Evolutionary conservation across 2,797 vertebrate genomes (phyloP).

Genomic region (Poecilia gillii): DNA sequence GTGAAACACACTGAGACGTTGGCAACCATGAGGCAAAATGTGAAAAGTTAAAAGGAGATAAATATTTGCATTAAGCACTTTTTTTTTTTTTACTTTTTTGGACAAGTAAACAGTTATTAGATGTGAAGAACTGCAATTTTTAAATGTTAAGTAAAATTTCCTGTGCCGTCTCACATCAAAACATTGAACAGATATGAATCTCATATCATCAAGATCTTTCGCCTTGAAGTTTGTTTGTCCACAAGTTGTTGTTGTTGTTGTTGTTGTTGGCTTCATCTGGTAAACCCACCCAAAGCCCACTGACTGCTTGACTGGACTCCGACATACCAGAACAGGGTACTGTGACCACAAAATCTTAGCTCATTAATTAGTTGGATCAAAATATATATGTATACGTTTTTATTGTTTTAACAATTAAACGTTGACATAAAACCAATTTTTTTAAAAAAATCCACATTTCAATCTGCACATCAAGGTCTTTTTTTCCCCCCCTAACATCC

Average conservation of each 20-base stretch:
- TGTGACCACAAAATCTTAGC: background rate
- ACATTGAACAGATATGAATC: background rate
- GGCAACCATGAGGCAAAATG: too few relatives aligned
- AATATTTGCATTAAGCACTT: background rate
- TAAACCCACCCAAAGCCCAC: background rate
- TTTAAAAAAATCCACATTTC: background rate
- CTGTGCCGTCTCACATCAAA: background rate
- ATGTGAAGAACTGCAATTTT: background rate
- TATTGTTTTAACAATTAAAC: background rate
- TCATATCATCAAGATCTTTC: background rate
- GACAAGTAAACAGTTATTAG: background rate
- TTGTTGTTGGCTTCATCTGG: background rate
- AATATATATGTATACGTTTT: background rate
- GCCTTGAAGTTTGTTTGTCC: background rate
- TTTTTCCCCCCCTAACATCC: background rate
- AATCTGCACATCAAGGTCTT: conserved; percentile 2
- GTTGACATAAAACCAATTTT: background rate
- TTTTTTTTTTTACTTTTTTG: background rate
- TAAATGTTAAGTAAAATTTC: background rate
- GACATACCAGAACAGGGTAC: background rate
- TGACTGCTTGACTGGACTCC: background rate
- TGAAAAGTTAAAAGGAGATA: background rate
- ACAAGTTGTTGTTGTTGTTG: too few relatives aligned
- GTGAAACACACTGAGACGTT: background rate
- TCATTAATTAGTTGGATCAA: background rate